Evolutionary conservation across 1,140 invertebrate genomes (phyloP).

Genomic region (Lordiphosa stackelbergi): DNA sequence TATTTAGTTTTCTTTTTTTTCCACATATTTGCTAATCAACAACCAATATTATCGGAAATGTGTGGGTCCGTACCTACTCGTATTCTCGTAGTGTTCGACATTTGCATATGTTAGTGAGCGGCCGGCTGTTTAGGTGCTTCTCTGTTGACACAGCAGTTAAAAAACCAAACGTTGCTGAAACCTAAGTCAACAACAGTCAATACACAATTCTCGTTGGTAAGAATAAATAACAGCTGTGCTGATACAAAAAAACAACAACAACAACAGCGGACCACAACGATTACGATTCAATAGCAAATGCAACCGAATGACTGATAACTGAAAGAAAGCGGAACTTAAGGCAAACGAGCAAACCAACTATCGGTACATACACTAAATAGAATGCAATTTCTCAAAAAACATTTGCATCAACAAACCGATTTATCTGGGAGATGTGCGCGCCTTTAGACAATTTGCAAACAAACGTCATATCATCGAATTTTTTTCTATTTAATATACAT

Average conservation of each 20-base stretch:
- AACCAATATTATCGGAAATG: conserved; percentile 7
- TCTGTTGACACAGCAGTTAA: conserved; percentile 8
- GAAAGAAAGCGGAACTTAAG: not conserved
- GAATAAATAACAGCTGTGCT: conserved; percentile 22
- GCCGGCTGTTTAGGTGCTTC: conserved; percentile 5
- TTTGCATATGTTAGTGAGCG: conserved; percentile 8
- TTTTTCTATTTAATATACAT: not conserved
- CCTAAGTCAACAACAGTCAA: conserved; percentile 11
- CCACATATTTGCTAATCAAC: conserved; percentile 2
- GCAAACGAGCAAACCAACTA: not conserved
- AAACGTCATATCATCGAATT: not conserved
- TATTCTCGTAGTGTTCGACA: conserved; percentile 5
- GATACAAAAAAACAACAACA: conserved; percentile 9
- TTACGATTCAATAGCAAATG: conserved; percentile 5
- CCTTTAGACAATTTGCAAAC: conserved; percentile 5
- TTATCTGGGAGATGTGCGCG: not conserved
- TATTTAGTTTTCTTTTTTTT: not conserved
- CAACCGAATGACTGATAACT: too few species aligned
- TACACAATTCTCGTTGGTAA: conserved; percentile 1
- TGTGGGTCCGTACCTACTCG: not conserved
- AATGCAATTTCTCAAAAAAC: not conserved
- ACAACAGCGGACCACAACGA: not conserved
- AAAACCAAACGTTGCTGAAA: conserved; percentile 14
- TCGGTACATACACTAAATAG: not conserved
- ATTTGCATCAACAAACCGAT: not conserved